These are phyloP conservation scores for Pipra filicauda DNA, from an alignment of 2,113 vertebrate species.

Conservation along the genomic window DNA sequence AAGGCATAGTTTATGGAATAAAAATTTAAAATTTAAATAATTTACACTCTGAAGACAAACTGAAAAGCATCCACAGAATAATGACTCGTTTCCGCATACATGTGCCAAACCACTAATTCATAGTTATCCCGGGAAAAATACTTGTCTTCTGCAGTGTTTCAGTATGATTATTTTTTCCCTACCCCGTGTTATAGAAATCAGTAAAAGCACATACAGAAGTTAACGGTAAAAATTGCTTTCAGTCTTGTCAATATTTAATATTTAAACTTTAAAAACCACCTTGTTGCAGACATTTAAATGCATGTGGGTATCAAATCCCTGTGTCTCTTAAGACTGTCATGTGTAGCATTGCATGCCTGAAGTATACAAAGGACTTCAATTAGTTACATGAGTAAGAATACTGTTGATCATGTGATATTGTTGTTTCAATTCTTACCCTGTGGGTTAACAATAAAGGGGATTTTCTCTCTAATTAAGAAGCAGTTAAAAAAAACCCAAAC, in stretches of 20 bases:
- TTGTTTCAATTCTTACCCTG: not conserved
- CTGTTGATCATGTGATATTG: not conserved
- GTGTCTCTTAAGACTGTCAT: not conserved
- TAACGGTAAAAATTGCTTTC: not conserved
- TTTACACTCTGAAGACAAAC: not conserved
- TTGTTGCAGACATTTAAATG: not conserved
- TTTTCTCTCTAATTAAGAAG: conserved; percentile 26
- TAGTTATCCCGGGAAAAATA: not conserved
- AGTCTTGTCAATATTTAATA: not conserved
- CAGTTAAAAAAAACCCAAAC: not conserved
- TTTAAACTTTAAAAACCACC: not conserved
- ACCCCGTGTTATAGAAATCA: not conserved
- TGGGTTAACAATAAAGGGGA: not conserved
- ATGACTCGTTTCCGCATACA: not conserved
- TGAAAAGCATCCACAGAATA: not conserved
- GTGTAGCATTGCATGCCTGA: not conserved
- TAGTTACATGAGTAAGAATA: not conserved
- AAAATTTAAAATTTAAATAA: not conserved
- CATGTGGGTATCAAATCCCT: not conserved
- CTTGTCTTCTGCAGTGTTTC: not conserved
- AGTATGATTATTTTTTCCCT: not conserved
- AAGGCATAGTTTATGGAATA: not conserved
- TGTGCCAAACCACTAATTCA: not conserved
- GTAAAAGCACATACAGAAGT: not conserved
- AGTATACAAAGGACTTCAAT: not conserved